Evolutionary conservation across 2,888 invertebrate genomes (phyloP).

Genomic region (Chouioia cunea): DNA sequence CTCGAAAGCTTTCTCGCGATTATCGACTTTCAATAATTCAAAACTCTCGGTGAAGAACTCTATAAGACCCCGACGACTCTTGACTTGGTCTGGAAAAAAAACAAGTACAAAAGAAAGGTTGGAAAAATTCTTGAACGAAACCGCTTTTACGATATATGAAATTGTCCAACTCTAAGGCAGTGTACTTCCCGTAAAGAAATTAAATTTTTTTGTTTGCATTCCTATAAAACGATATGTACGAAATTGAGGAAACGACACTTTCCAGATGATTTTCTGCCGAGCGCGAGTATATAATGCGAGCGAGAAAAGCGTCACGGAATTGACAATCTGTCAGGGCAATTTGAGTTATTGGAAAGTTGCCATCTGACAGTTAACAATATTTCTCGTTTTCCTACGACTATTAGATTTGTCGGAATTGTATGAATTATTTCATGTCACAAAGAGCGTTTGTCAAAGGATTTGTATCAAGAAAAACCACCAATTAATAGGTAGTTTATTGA

Average conservation of each 20-base stretch:
- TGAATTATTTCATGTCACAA: no score
- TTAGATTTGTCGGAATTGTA: no score
- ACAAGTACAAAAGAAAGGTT: neutral
- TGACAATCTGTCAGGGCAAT: conserved; percentile 20
- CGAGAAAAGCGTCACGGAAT: conserved; percentile 5
- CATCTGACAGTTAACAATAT: no score
- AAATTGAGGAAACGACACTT: neutral
- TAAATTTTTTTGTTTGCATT: conserved; percentile 40
- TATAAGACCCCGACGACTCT: neutral
- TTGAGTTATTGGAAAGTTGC: conserved; percentile 6
- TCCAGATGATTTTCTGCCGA: neutral
- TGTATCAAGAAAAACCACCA: no score
- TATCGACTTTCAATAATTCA: conserved; percentile 23
- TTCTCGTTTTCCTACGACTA: no score
- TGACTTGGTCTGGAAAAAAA: neutral
- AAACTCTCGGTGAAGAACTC: neutral
- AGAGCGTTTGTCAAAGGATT: no score
- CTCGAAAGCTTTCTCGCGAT: neutral
- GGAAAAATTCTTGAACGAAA: conserved; percentile 4
- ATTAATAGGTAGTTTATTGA: no score
- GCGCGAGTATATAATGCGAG: neutral
- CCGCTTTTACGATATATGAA: conserved; percentile 6
- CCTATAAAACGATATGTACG: conserved; percentile 35
- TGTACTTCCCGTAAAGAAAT: conserved; percentile 20
- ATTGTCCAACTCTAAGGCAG: conserved; percentile 14